Conservation (phyloP, 2,113 vertebrate genomes). For the Plotosus lineatus region DNA sequence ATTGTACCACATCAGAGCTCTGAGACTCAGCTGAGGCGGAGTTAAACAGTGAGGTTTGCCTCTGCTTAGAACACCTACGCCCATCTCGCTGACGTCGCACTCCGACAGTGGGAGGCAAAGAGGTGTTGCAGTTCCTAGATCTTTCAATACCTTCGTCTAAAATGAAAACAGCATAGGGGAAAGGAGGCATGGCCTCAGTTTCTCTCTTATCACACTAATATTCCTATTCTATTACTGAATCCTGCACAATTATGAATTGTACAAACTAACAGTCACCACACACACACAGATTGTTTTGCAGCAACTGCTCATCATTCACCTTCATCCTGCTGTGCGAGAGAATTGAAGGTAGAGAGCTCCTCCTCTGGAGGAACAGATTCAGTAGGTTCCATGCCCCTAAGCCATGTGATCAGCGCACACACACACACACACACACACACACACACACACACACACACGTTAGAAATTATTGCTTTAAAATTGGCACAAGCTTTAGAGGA, state of each 20-base stretch:
- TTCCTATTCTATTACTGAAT: too few species aligned
- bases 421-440: neutral
- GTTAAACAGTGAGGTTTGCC: slow-evolving; percentile 21
- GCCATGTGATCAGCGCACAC: neutral
- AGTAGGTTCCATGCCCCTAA: neutral
- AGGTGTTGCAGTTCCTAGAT: neutral
- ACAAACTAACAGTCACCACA: too few species aligned
- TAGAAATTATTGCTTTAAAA: too few species aligned
- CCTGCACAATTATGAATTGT: too few species aligned
- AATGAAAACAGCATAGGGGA: neutral
- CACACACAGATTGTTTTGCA: neutral
- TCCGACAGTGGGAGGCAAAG: slow-evolving; percentile 61
- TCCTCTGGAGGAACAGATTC: neutral
- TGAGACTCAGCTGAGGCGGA: slow-evolving; percentile 41
- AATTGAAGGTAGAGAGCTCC: neutral
- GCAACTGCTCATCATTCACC: neutral
- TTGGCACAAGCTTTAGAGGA: neutral
- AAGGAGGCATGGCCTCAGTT: neutral
- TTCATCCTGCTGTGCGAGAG: neutral
- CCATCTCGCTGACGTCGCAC: slow-evolving; percentile 57
- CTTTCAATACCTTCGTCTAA: neutral
- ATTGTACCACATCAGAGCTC: slow-evolving; percentile 1
- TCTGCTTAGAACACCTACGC: slow-evolving; percentile 58
- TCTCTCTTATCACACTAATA: too few species aligned
- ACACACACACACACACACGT: neutral